Evolutionary conservation across 2,888 invertebrate species (phyloP).

Genomic region (Diarsia dahlii): DNA sequence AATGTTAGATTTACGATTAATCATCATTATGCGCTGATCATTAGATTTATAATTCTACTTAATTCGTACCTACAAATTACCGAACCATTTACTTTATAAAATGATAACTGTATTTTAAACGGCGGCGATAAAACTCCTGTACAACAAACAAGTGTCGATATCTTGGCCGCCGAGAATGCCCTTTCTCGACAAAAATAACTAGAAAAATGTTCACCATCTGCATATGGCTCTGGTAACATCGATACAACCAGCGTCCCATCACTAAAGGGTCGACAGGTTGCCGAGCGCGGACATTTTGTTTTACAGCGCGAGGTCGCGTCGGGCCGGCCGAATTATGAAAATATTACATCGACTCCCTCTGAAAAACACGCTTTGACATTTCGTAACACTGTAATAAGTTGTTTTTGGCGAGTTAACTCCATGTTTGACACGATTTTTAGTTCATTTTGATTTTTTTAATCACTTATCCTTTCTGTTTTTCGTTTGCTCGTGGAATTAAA

Average conservation of each 20-base stretch:
- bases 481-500: constrained; percentile 39
- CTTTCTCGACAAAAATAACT: not conserved
- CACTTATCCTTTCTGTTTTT: constrained; percentile 49
- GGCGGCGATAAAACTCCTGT: not conserved
- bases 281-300: constrained; percentile 82
- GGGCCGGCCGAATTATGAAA: constrained; percentile 73
- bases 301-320: constrained; percentile 73
- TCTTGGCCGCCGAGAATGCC: not conserved
- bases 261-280: constrained; percentile 77
- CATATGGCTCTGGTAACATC: constrained; percentile 34
- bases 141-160: not conserved
- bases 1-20: constrained; percentile 1
- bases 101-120: no score
- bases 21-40: not conserved
- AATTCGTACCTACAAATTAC: not conserved
- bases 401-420: constrained; percentile 62
- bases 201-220: not conserved
- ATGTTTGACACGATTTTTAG: constrained; percentile 50
- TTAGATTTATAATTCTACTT: not conserved
- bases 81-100: not conserved
- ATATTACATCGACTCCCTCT: constrained; percentile 70
- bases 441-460: constrained; percentile 55
- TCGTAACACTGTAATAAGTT: constrained; percentile 67
- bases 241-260: constrained; percentile 61
- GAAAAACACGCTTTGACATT: constrained; percentile 68